Conservation (phyloP, 2,888 invertebrate genomes). For the Diadegma fenestrale region DNA sequence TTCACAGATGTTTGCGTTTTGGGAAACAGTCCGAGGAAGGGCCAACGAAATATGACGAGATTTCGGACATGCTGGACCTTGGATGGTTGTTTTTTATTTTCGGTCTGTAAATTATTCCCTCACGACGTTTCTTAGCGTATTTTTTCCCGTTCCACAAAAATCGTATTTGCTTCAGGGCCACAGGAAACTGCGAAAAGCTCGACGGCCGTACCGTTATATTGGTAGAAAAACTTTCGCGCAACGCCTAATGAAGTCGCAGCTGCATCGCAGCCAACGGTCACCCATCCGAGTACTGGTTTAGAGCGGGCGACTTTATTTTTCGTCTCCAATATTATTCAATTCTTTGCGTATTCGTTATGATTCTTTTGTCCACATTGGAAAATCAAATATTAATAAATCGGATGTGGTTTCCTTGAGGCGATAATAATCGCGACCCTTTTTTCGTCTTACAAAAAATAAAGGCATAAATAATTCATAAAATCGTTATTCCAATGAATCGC, state of each 20-base stretch:
- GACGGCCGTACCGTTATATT: background rate
- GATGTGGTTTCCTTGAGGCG: background rate
- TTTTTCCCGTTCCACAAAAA: background rate
- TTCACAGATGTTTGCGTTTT: too few species aligned
- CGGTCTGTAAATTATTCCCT: background rate
- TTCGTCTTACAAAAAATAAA: background rate
- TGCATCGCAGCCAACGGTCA: background rate
- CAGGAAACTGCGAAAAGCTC: background rate
- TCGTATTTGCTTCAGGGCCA: background rate
- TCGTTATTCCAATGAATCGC: background rate
- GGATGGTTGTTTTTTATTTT: background rate
- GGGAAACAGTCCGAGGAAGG: too few species aligned
- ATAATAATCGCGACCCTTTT: conserved; percentile 12
- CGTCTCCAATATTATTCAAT: background rate
- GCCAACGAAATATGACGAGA: background rate
- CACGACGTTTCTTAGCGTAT: background rate
- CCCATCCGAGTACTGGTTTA: background rate
- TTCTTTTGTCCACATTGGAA: background rate
- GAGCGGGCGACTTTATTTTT: background rate
- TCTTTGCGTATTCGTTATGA: too few species aligned
- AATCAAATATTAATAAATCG: background rate
- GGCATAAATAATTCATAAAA: conserved; percentile 24
- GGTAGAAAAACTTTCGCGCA: background rate
- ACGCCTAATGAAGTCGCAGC: background rate
- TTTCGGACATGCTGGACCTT: background rate